Base-by-base conservation (phyloP, 2,888 invertebrate species). In the Saturnia japonica region DNA sequence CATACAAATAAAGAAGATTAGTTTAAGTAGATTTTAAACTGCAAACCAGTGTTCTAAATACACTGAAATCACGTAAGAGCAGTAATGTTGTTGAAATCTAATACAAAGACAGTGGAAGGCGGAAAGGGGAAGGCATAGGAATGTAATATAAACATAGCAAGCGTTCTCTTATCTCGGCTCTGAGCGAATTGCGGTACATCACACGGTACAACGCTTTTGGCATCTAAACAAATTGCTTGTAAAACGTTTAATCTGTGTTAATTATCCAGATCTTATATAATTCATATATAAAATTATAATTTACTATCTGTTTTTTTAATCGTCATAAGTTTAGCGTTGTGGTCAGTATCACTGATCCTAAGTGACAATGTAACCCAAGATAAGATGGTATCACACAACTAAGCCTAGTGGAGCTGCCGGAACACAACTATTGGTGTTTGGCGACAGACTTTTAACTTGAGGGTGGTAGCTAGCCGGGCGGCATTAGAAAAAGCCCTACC, bases 81-180 rank as follows among this genome's bases (percentile, higher is more conserved):
- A 54, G 68, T 68, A 54, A 68, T 14, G 51, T 22, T 51, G 68
- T 51, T 45, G 34, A 66, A 70, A 70, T 51, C 40, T 43, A 28
- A 62, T 45, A 62, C 62, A 34, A 69, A 69, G 60, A 43, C 43
- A 19, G 12, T 7, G 43, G 7, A 47, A n/a, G 45, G 42, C 25
- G 67, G 19, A n/a, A 60, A 47, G 28, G 71, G 68, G 68, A 66
- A 19, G 73, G 71, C 71, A 54, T 68, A 47, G 72, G 74, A 72
- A 74, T 73, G 72, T 72, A 74, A 74, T 74, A 74, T 72, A 71
- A 70, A 67, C 72, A 70, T 69, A 70, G 67, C 72, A 69, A 67
- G 34, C 70, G 51, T 66, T 69, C 74, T n/a, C 72, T 72, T 74
- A 74, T 74, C 72, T 72, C 57, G n/a, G 40, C 40, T 64, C 40